These are phyloP conservation scores for Spermophilus dauricus DNA, from an alignment of 2,113 vertebrate genomes.

Conservation along the genomic window DNA sequence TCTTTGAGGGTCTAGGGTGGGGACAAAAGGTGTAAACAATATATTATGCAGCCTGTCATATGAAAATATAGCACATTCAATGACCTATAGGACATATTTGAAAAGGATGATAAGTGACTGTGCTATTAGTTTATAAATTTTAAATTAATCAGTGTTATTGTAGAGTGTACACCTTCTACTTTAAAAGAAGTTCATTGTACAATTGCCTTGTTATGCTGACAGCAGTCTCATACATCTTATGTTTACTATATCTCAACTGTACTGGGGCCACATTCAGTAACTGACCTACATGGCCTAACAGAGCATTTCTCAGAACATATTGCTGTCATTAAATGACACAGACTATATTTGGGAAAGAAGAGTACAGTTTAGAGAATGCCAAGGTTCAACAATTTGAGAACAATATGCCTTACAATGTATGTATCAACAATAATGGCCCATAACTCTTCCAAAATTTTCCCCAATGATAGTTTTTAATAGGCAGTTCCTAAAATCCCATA, in stretches of 20 bases:
- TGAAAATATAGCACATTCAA: background rate
- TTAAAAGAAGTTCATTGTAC: background rate
- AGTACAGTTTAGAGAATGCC: background rate
- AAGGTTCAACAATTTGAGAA: background rate
- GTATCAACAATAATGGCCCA: background rate
- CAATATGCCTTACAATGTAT: background rate
- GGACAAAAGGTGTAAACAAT: background rate
- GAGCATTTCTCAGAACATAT: background rate
- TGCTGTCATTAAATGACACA: background rate
- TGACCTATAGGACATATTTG: background rate
- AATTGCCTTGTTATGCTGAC: background rate
- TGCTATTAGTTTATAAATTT: background rate
- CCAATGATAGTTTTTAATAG: background rate
- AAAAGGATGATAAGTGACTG: background rate
- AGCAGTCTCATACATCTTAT: background rate
- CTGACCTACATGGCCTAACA: background rate
- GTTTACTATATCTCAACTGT: background rate
- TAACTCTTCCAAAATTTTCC: background rate
- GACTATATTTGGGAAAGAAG: background rate
- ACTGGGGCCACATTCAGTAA: background rate
- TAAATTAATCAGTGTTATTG: background rate
- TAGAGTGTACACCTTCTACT: background rate
- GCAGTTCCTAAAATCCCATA: background rate
- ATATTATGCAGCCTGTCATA: background rate
- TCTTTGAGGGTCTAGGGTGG: background rate